Evolutionary conservation across 2,113 vertebrate species (phyloP), one percentile per base, ranked within the genome.

Genomic region (Peromyscus polionotus): DNA sequence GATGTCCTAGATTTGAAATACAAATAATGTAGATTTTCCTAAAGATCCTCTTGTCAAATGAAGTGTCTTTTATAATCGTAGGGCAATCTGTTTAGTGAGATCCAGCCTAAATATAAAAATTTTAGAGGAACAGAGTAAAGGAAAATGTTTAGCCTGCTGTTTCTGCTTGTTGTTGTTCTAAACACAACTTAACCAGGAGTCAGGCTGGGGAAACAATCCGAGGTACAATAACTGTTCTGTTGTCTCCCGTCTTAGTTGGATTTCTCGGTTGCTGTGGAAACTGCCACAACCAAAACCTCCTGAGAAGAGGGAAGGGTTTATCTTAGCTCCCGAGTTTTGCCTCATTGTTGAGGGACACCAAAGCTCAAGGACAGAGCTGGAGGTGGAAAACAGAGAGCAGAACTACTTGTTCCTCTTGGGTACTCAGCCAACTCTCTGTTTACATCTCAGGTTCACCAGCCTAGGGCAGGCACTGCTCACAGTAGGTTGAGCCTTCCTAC

Each of bases 91-190:
- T 90, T 28, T 72, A 83, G 11, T 86, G 16, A 65, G 39, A 31
- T 13, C 92, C 28, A 83, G 9, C 22, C 86, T 95, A 84, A 96
- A 77, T 9, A 10, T 42, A 87, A 93, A 84, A 1, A 70, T 93
- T 86, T 94, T n/a, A 5, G n/a, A 87, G 1, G 33, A 26, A 39
- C 17, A 7, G 13, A 79, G 8, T 42, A 39, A 83, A 39, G 7
- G 90, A 7, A 63, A 79, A 84, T 33, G 6, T 54, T 51, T 59
- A 92, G 26, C 54, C 22, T 17, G 3, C 1, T 5, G 7, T 83
- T 65, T 85, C 17, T 83, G 31, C 48, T 68, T 54, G 12, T 9
- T 63, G 22, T 31, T 45, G 19, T 22, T 87, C 54, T 63, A 57
- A 88, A 79, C 26, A 31, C 1, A 33, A 86, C 9, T 65, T 70